phyloP scores from a whole-genome alignment of 1,140 invertebrate species.

The Cheumatopsyche charites region DNA sequence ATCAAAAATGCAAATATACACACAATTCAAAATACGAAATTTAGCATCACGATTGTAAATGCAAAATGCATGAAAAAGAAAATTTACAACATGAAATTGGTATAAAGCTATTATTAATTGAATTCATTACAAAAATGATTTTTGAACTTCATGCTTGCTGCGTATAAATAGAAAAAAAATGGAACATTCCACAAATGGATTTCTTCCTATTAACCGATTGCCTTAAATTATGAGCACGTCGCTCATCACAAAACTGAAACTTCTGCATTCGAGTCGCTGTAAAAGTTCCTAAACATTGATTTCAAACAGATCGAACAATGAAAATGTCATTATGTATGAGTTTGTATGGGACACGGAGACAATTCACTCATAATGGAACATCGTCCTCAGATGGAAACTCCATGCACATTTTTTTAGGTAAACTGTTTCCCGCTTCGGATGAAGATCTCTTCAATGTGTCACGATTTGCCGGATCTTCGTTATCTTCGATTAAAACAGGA shows the following conservation, averaged over 20 bases:
- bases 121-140: no score
- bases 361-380: constrained; percentile 42
- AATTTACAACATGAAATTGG: no score
- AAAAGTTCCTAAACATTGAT: background rate
- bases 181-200: no score
- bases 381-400: constrained; percentile 34
- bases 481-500: constrained; percentile 39
- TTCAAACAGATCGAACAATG: background rate
- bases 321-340: constrained; percentile 24
- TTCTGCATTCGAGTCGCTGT: background rate
- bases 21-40: no score
- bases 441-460: constrained; percentile 35
- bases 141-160: no score
- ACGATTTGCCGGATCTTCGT: constrained; percentile 21
- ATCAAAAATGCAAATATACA: no score
- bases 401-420: constrained; percentile 44
- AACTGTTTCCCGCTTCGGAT: constrained; percentile 14
- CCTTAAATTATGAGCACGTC: no score
- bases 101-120: no score
- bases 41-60: no score
- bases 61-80: no score
- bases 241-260: background rate
- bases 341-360: constrained; percentile 42
- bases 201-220: no score
- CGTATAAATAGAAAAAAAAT: no score